Percentiles rank a stretch among this genome's conserved stretches.
phyloP scores from a whole-genome alignment of 1,140 invertebrate species.

The Drosophila carrolli region DNA sequence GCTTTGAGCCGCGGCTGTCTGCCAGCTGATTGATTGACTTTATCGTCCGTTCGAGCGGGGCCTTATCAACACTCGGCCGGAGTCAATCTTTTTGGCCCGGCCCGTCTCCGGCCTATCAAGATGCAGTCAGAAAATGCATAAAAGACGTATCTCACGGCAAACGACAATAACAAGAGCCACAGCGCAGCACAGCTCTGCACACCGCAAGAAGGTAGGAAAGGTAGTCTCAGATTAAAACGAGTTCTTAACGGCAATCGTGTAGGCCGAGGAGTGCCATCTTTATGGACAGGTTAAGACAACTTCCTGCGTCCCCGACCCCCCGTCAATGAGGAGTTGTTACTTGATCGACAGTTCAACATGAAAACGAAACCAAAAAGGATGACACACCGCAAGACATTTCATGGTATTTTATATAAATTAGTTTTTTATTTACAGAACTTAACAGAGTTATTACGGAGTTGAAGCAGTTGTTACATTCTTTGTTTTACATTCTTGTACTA shows the following conservation, averaged over 20 bases:
- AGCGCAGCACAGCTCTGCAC: background rate
- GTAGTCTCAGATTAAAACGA: conserved; percentile 50
- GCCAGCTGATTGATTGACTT: conserved; percentile 76
- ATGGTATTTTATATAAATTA: conserved; percentile 44
- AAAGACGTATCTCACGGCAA: conserved; percentile 43
- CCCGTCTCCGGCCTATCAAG: conserved; percentile 58
- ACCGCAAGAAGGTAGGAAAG: conserved; percentile 3
- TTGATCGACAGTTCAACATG: conserved; percentile 43
- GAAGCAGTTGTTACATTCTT: background rate
- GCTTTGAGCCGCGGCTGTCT: conserved; percentile 68
- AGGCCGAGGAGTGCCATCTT: conserved; percentile 62
- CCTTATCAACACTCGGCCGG: conserved; percentile 70
- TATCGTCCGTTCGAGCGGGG: conserved; percentile 54
- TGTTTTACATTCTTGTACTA: no score
- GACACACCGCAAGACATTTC: conserved; percentile 45
- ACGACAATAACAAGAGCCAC: conserved; percentile 23
- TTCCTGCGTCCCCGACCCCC: conserved; percentile 43
- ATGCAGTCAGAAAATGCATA: conserved; percentile 54
- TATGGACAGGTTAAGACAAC: conserved; percentile 59
- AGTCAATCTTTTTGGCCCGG: conserved; percentile 58
- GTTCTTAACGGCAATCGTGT: conserved; percentile 56
- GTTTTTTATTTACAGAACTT: conserved; percentile 51
- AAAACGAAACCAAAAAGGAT: conserved; percentile 47
- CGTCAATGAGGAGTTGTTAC: conserved; percentile 8
- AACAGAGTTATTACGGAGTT: background rate